A percentile compares a stretch with the other conserved stretches of the same genome.
Conservation (phyloP, 2,888 invertebrate genomes). For the Pristionchus fissidentatus region DNA sequence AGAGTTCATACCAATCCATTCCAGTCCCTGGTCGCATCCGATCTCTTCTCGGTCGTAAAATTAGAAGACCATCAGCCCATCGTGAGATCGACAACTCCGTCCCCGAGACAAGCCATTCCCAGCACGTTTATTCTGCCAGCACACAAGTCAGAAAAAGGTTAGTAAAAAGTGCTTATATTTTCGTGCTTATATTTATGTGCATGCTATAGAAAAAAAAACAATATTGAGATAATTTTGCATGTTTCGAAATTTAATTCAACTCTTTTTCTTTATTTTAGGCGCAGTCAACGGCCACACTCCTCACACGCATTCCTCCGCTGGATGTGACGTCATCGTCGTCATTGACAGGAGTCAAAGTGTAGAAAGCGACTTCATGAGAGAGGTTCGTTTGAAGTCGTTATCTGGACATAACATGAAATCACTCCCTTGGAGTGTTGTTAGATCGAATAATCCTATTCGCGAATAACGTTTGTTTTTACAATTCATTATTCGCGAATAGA, state of each 20-base stretch:
- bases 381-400: too few relatives aligned
- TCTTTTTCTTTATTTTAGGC: neutral
- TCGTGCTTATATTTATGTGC: neutral
- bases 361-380: conserved; percentile 54
- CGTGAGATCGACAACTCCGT: neutral
- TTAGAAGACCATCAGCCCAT: neutral
- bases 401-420: too few relatives aligned
- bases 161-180: neutral
- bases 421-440: too few relatives aligned
- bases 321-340: conserved; percentile 60
- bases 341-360: conserved; percentile 60
- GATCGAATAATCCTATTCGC: too few relatives aligned
- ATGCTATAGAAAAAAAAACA: neutral
- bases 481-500: too few relatives aligned
- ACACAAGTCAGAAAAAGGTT: neutral
- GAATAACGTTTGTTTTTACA: too few relatives aligned
- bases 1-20: too few relatives aligned
- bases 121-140: conserved; percentile 12
- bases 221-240: too few relatives aligned
- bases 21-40: neutral
- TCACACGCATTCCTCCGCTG: neutral
- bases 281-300: conserved; percentile 16
- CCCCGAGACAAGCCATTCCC: neutral
- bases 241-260: too few relatives aligned
- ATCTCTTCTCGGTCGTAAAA: neutral